phyloP scores from a whole-genome alignment of 2,113 vertebrate species.

The Vanacampus margaritifer region DNA sequence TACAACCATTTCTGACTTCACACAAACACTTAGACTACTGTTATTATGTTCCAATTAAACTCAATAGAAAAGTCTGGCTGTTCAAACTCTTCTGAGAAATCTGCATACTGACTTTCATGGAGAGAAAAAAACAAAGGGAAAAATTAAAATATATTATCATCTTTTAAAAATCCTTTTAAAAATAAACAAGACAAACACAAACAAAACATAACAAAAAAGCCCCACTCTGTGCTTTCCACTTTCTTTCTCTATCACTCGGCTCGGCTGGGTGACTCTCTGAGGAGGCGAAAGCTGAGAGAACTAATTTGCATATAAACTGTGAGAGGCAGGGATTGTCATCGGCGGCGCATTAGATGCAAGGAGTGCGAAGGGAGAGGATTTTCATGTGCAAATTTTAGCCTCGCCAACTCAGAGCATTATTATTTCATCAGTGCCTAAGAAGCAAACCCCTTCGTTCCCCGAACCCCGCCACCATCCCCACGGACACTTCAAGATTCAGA shows the following conservation, averaged over 20 bases:
- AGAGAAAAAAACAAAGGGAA: slow-evolving; percentile 50
- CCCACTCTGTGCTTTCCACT: slow-evolving; percentile 55
- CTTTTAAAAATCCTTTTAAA: slow-evolving; percentile 69
- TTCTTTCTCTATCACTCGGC: slow-evolving; percentile 39
- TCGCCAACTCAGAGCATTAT: slow-evolving; percentile 69
- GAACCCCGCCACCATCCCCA: slow-evolving; percentile 55
- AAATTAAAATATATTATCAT: slow-evolving; percentile 72
- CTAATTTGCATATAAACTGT: slow-evolving; percentile 76
- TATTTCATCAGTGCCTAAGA: slow-evolving; percentile 73
- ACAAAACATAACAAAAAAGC: slow-evolving; percentile 74
- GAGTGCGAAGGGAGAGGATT: slow-evolving; percentile 62
- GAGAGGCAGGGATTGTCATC: slow-evolving; percentile 71
- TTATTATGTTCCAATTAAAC: slow-evolving; percentile 69
- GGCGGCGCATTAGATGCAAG: slow-evolving; percentile 62
- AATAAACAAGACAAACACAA: slow-evolving; percentile 75
- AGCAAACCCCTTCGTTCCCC: slow-evolving; percentile 54
- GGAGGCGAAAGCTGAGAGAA: slow-evolving; percentile 58
- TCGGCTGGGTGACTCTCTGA: slow-evolving; percentile 59
- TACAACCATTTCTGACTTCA: slow-evolving; percentile 52
- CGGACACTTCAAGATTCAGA: slow-evolving; percentile 63
- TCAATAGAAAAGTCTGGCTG: slow-evolving; percentile 54
- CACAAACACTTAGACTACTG: slow-evolving; percentile 53
- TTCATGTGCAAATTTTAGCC: slow-evolving; percentile 80
- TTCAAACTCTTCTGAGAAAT: slow-evolving; percentile 58
- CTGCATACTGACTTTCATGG: slow-evolving; percentile 50